Percentiles rank a stretch among this genome's conserved stretches.
phyloP scores from a whole-genome alignment of 2,888 invertebrate genomes.

The Melikaiella ostensackeni region DNA sequence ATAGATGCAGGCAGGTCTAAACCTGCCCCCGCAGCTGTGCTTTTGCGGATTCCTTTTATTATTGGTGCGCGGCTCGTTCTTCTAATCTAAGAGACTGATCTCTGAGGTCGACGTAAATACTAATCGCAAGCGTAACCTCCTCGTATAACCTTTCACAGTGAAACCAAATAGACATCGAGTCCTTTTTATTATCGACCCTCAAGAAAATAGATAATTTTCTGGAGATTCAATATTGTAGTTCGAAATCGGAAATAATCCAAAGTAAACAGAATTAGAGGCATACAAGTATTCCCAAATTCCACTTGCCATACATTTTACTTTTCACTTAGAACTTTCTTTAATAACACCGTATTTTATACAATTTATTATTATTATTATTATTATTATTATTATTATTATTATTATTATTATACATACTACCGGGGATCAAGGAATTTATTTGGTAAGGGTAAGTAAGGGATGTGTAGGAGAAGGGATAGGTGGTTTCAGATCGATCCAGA shows the following conservation, averaged over 20 bases:
- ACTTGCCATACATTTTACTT: neutral
- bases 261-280: neutral
- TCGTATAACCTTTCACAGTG: conserved; percentile 29
- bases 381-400: too few relatives aligned
- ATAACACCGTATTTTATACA: too few relatives aligned
- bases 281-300: neutral
- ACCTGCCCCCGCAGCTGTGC: conserved; percentile 42
- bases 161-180: conserved; percentile 13
- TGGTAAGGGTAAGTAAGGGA: too few relatives aligned
- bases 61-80: conserved; percentile 35
- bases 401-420: too few relatives aligned
- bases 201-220: neutral
- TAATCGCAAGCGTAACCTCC: conserved; percentile 40
- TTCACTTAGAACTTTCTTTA: too few relatives aligned
- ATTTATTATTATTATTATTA: too few relatives aligned
- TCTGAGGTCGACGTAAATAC: conserved; percentile 39
- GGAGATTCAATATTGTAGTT: neutral
- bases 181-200: neutral
- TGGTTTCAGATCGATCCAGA: too few relatives aligned
- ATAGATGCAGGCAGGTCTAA: conserved; percentile 40
- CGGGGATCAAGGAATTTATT: too few relatives aligned
- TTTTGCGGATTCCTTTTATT: conserved; percentile 41
- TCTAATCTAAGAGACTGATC: conserved; percentile 33
- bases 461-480: too few relatives aligned
- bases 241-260: neutral